Evolutionary conservation across 2,113 vertebrate genomes (phyloP).

Genomic region (Leptosomus discolor): DNA sequence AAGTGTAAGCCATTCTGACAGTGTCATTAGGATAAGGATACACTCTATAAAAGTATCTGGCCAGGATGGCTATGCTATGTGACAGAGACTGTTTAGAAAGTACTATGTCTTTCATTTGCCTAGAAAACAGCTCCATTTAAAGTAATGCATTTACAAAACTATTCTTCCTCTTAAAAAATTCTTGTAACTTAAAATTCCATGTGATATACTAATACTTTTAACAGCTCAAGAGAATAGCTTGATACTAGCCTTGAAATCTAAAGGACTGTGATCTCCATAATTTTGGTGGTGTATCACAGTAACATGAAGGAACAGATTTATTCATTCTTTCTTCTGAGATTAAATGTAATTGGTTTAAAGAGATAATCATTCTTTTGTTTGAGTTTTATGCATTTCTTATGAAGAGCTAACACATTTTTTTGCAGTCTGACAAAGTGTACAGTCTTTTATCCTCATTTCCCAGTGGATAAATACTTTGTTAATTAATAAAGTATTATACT

Average conservation of each 20-base stretch:
- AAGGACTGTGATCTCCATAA: conserved; percentile 41
- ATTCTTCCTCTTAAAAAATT: background rate
- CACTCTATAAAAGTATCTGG: background rate
- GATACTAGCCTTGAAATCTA: conserved; percentile 37
- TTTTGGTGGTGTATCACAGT: conserved; percentile 57
- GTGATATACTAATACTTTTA: background rate
- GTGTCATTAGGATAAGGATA: background rate
- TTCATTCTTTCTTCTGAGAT: conserved; percentile 75
- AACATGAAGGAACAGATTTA: conserved; percentile 68
- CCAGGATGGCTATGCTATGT: background rate
- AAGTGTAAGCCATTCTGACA: background rate
- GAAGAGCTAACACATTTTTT: conserved; percentile 77
- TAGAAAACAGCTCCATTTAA: background rate
- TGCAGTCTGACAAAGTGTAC: conserved; percentile 72
- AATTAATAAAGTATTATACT: conserved; percentile 82
- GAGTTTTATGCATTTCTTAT: conserved; percentile 79
- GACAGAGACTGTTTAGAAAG: background rate
- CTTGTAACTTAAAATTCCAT: background rate
- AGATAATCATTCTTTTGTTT: conserved; percentile 79
- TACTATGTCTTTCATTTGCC: background rate
- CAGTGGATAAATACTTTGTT: conserved; percentile 80
- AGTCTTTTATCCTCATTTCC: conserved; percentile 77
- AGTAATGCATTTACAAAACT: background rate
- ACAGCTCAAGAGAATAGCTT: background rate
- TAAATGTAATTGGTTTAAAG: conserved; percentile 81